These are phyloP conservation scores for Drosophila equinoxialis DNA, from an alignment of 1,140 invertebrate species.

Conservation along the genomic window DNA sequence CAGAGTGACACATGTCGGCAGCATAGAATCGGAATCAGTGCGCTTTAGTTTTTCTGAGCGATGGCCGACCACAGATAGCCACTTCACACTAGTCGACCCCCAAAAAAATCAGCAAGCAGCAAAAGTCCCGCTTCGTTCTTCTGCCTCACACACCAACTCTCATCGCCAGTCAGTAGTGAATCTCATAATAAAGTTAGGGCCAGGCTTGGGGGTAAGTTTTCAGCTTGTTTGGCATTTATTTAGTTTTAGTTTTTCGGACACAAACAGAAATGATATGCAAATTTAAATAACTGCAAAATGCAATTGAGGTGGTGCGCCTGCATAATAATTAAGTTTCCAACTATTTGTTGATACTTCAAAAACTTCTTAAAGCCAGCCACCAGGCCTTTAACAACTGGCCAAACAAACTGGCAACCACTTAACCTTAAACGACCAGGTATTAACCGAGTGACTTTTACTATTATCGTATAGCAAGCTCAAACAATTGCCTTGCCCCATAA, in stretches of 20 bases:
- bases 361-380: slow-evolving; percentile 25
- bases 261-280: slow-evolving; percentile 70
- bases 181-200: slow-evolving; percentile 75
- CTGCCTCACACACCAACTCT: slow-evolving; percentile 1
- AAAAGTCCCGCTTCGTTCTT: not conserved
- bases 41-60: slow-evolving; percentile 69
- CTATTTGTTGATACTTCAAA: not conserved
- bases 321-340: slow-evolving; percentile 66
- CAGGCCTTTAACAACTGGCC: not conserved
- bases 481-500: slow-evolving; percentile 44
- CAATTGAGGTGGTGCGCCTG: slow-evolving; percentile 69
- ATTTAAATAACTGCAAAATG: slow-evolving; percentile 77
- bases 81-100: slow-evolving; percentile 15
- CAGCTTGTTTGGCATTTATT: slow-evolving; percentile 75
- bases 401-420: slow-evolving; percentile 31
- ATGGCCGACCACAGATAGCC: slow-evolving; percentile 64
- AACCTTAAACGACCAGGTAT: slow-evolving; percentile 69
- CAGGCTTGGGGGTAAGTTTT: slow-evolving; percentile 52
- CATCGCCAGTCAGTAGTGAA: slow-evolving; percentile 4
- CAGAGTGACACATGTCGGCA: slow-evolving; percentile 81
- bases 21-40: slow-evolving; percentile 75
- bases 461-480: slow-evolving; percentile 13
- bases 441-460: slow-evolving; percentile 27
- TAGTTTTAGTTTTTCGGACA: slow-evolving; percentile 68
- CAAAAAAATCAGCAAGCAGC: not conserved